Evolutionary conservation across 2,888 invertebrate species (phyloP).

Genomic region (Erebia aethiops): DNA sequence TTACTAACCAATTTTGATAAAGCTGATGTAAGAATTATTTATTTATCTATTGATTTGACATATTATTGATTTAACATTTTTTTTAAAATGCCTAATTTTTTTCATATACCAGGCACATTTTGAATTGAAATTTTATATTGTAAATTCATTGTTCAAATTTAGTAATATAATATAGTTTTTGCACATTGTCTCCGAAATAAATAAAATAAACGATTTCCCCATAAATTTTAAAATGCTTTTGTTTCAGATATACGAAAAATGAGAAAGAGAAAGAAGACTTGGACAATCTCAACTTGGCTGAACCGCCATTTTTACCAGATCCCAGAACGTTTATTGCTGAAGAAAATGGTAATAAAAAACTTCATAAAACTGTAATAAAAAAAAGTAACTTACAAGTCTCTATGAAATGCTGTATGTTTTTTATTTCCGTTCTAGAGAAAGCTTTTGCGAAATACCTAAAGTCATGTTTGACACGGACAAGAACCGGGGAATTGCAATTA

Average conservation of each 20-base stretch:
- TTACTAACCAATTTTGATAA: no score
- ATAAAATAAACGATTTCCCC: no score
- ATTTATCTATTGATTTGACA: no score
- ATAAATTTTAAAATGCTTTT: not conserved
- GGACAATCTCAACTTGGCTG: conserved; percentile 67
- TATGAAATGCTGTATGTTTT: not conserved
- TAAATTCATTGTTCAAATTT: no score
- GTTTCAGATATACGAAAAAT: conserved; percentile 64
- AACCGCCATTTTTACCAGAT: conserved; percentile 65
- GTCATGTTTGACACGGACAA: conserved; percentile 59
- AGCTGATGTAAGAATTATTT: no score
- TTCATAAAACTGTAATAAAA: not conserved
- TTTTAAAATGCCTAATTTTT: no score
- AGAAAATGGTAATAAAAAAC: conserved; percentile 57
- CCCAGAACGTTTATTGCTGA: conserved; percentile 64
- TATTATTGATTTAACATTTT: no score
- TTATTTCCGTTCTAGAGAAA: conserved; percentile 63
- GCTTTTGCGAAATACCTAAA: conserved; percentile 69
- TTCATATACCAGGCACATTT: no score
- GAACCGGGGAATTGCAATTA: conserved; percentile 86
- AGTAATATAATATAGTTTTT: no score
- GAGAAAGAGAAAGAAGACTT: conserved; percentile 72
- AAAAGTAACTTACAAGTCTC: not conserved
- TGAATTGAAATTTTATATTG: no score
- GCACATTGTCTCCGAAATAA: no score